These are phyloP conservation scores for Dicaeum eximium DNA, from an alignment of 2,113 vertebrate genomes.

Conservation along the genomic window DNA sequence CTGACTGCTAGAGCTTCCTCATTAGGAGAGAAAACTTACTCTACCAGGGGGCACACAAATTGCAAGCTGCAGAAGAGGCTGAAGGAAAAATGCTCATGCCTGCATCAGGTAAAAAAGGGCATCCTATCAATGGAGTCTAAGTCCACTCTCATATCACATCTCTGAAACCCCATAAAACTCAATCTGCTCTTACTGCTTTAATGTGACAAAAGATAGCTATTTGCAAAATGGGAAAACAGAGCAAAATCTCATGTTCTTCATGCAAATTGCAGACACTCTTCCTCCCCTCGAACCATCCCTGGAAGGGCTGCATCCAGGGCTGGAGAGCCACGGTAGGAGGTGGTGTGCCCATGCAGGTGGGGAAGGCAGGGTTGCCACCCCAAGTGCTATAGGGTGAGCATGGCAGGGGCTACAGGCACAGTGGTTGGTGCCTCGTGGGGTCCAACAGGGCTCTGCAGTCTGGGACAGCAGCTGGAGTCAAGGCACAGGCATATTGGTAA, in stretches of 20 bases:
- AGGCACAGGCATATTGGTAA: rapidly evolving
- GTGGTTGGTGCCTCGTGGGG: rapidly evolving
- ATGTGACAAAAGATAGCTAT: background rate
- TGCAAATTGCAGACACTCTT: background rate
- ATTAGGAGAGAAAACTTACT: background rate
- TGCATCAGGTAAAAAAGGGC: background rate
- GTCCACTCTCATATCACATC: background rate
- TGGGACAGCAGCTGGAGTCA: background rate
- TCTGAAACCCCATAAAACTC: background rate
- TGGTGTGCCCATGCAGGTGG: background rate
- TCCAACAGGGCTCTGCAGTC: rapidly evolving
- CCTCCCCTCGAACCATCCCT: rapidly evolving
- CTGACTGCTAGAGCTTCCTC: background rate
- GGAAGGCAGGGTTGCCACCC: background rate
- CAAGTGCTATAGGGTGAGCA: background rate
- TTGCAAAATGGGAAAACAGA: background rate
- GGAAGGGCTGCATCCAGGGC: background rate
- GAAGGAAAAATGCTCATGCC: background rate
- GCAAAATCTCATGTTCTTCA: background rate
- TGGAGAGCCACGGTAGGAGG: rapidly evolving
- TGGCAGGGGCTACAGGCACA: background rate
- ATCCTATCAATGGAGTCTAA: background rate
- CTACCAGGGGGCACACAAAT: background rate
- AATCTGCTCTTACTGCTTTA: background rate
- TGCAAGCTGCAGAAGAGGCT: background rate